Conservation (phyloP, 2,797 vertebrate species). For the Ceyx erithaca region DNA sequence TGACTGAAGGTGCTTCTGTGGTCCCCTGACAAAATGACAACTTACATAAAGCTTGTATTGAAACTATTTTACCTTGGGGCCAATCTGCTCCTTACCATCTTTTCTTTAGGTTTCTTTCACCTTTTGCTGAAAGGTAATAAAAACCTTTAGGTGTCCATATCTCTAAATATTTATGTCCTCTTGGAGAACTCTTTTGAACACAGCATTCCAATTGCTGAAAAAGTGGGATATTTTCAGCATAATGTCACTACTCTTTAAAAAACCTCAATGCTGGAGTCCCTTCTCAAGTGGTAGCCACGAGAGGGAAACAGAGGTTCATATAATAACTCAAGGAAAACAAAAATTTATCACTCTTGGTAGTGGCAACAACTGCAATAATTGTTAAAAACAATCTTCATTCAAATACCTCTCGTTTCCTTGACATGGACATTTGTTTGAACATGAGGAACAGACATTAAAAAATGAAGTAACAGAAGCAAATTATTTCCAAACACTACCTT, state of each 20-base stretch:
- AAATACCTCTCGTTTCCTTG: not conserved
- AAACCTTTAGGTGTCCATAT: not conserved
- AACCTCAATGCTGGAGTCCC: not conserved
- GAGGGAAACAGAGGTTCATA: not conserved
- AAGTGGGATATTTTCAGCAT: not conserved
- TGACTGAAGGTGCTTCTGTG: not conserved
- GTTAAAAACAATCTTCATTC: constrained; percentile 17
- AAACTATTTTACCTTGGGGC: not conserved
- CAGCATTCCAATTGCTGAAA: not conserved
- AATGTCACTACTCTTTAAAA: not conserved
- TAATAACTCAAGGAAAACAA: constrained; percentile 1
- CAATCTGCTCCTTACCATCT: not conserved
- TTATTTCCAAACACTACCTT: not conserved
- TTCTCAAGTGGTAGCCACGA: not conserved
- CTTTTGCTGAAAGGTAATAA: not conserved
- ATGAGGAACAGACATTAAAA: not conserved
- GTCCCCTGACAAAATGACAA: not conserved
- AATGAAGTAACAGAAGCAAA: not conserved
- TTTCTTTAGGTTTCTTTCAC: constrained; percentile 18
- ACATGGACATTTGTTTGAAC: not conserved
- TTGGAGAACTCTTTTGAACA: not conserved
- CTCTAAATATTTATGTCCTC: not conserved
- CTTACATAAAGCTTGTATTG: not conserved
- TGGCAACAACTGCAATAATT: not conserved
- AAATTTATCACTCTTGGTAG: constrained; percentile 1